phyloP scores from a whole-genome alignment of 2,888 invertebrate genomes.

The Drosophila paramelanica region DNA sequence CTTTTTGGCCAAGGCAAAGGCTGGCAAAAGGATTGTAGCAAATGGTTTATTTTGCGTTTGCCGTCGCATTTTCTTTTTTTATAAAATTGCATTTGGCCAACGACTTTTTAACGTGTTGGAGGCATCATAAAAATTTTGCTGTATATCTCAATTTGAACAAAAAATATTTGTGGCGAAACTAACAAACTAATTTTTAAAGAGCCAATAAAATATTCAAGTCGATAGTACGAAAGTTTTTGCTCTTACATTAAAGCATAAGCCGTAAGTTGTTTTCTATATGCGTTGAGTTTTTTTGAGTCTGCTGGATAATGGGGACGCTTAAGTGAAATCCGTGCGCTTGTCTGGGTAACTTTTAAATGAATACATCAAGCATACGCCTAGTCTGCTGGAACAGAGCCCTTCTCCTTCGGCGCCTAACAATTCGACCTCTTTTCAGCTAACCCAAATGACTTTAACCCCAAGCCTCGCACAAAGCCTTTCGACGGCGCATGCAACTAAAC shows the following conservation, averaged over 20 bases:
- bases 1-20: conserved; percentile 44
- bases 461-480: conserved; percentile 55
- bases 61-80: conserved; percentile 13
- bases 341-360: conserved; percentile 11
- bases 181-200: no score
- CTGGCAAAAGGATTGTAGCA: conserved; percentile 28
- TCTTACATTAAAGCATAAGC: neutral
- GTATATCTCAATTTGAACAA: conserved; percentile 13
- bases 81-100: conserved; percentile 18
- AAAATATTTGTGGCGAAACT: neutral
- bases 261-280: neutral
- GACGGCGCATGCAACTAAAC: conserved; percentile 64
- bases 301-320: conserved; percentile 4
- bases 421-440: conserved; percentile 39
- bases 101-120: conserved; percentile 24
- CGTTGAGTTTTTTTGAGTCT: neutral
- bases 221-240: neutral
- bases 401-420: neutral
- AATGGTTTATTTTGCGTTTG: conserved; percentile 10
- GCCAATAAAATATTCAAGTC: no score
- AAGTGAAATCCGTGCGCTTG: conserved; percentile 6
- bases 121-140: conserved; percentile 18
- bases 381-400: conserved; percentile 3
- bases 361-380: conserved; percentile 20
- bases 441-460: conserved; percentile 58